Evolutionary conservation across 2,888 invertebrate species (phyloP), one percentile per base, ranked within the genome.

Genomic region (Phaonia tiefii): DNA sequence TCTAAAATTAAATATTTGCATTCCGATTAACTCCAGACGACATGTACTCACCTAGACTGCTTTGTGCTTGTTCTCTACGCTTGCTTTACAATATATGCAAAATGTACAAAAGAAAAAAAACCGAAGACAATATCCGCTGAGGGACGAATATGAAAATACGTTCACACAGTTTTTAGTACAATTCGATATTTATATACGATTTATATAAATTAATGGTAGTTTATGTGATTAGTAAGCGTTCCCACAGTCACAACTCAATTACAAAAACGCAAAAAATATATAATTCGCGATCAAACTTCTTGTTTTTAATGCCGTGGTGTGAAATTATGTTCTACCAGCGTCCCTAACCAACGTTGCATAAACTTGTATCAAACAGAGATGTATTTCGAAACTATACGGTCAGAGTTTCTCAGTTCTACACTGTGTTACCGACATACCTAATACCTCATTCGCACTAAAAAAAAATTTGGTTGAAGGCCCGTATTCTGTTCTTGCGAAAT

Each of bases 61-160:
- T 77, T 51, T 76, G 13, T 81, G 81, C 77, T 78, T 75, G 71
- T 81, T 81, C 78, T 81, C 78, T 81, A 72, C 31, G 8, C 42
- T 56, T 60, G 60, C 37, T 7, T 49, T 25, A 67, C 65, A 54
- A 70, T 39, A 72, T 65, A 70, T 65, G 74, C 74, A 70, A 77
- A 73, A 67, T 51, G 46, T 15, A 66, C 31, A 31, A 31, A 31
- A 31, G n/a, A 31, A 8, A 31, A 65, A 77, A 76, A 81, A 81
- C 66, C 77, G 77, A 81, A 75, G 44, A 66, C 70, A 81, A 74
- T 70, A 49, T 71, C 77, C 66, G 37, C 77, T 58, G 66, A 11
- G 37, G 26, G 70, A 51, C 46, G 67, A 77, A 74, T 42, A 70
- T 37, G n/a, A 65, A 1, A 51, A 51, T 20, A 44, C 69, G 67